Evolutionary conservation across 2,797 vertebrate species (phyloP), one percentile per base, ranked within the genome.

Genomic region (Lepidocolaptes lacrymiger): DNA sequence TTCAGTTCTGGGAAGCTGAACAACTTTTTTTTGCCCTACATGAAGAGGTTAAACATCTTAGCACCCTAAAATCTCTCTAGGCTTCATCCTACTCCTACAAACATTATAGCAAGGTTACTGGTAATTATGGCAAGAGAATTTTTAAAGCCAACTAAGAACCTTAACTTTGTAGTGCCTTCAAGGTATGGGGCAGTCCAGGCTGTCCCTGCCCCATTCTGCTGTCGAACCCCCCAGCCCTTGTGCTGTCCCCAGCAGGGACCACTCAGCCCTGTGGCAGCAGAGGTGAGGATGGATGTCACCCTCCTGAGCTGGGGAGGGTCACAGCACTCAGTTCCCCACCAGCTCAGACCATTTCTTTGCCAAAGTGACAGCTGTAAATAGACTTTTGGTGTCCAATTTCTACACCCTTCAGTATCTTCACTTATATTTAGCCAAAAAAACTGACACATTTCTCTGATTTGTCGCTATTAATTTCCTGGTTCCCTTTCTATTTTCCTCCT

Each of bases 391-490:
- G 27, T n/a, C 34, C 72, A 49, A 73, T 75, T 84, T 59, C 52
- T 85, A 49, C 41, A 71, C 55, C 59, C 55, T 79, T 73, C 44
- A 8, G 10, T 43, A 58, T 87, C 91, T 76, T 69, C 67, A 63
- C 59, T 88, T 84, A 37, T 15, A 67, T 93, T 94, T 83, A 93
- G 66, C 21, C 39, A 37, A 83, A 88, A 91, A 86, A 37, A 44
- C 27, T 34, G 76, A 48, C 62, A 55, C 30, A 6, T 86, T 74
- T 89, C 64, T 89, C 80, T 85, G 74, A 91, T 96, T 91, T 94
- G 90, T 83, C 22, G 4, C 85, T 91, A 68, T 95, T 94, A 75
- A 88, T 96, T 95, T 94, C 92, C 71, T 54, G 21, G n/a, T 86
- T 56, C 68, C 17, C 36, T 68, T 82, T 85, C 86, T 89, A 77